Percentiles rank a stretch among this genome's conserved stretches.
phyloP scores from a whole-genome alignment of 2,888 invertebrate species.

The Exocentrus adspersus region DNA sequence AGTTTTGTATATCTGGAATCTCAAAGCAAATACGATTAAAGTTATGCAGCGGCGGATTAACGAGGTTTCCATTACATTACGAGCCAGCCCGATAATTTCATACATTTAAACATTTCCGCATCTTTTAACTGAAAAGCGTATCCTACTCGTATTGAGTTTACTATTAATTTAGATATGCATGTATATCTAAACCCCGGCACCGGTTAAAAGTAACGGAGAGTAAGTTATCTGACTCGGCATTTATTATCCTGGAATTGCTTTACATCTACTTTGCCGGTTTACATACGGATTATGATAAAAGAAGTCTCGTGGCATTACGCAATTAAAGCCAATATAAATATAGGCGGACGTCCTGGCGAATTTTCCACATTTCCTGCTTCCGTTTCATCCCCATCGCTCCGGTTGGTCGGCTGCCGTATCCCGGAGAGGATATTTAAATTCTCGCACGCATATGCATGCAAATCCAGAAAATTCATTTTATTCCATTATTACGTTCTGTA shows the following conservation, averaged over 20 bases:
- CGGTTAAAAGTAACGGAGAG: slow-evolving; percentile 27
- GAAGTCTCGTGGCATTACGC: slow-evolving; percentile 55
- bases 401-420: slow-evolving; percentile 35
- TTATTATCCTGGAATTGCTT: slow-evolving; percentile 53
- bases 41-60: neutral
- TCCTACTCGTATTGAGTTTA: neutral
- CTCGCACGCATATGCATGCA: slow-evolving; percentile 54
- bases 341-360: slow-evolving; percentile 31
- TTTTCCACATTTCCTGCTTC: neutral
- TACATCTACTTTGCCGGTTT: slow-evolving; percentile 53
- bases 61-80: neutral
- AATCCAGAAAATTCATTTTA: slow-evolving; percentile 55
- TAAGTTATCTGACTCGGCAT: slow-evolving; percentile 43
- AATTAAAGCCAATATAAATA: slow-evolving; percentile 55
- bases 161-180: slow-evolving; percentile 16
- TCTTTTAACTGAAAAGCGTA: too few species aligned
- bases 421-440: slow-evolving; percentile 51
- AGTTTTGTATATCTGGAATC: too few species aligned
- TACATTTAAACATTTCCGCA: slow-evolving; percentile 16
- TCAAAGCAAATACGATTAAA: neutral
- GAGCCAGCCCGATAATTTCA: slow-evolving; percentile 12
- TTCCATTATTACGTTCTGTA: slow-evolving; percentile 51
- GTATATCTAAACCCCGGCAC: slow-evolving; percentile 11
- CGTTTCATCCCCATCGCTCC: slow-evolving; percentile 16
- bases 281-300: slow-evolving; percentile 58